phyloP scores from a whole-genome alignment of 2,888 invertebrate genomes.

The Tachina fera region DNA sequence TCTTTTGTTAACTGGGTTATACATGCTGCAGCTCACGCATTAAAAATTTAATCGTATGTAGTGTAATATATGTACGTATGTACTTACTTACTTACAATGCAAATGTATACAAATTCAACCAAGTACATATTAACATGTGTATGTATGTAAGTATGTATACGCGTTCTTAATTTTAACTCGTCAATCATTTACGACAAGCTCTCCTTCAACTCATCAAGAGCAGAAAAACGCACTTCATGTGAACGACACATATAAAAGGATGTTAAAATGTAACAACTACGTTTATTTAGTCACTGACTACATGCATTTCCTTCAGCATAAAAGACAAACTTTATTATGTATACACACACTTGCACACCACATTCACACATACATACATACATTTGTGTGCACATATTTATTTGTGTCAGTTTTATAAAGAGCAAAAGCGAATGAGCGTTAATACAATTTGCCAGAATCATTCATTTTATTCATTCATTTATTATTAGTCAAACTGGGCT shows the following conservation, averaged over 20 bases:
- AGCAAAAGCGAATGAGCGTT: constrained; percentile 38
- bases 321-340: constrained; percentile 30
- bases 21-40: constrained; percentile 14
- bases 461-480: constrained; percentile 58
- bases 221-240: constrained; percentile 24
- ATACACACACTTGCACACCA: not conserved
- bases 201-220: constrained; percentile 64
- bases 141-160: constrained; percentile 28
- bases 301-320: constrained; percentile 19
- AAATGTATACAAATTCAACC: not conserved
- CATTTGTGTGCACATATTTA: constrained; percentile 31
- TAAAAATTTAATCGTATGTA: constrained; percentile 13
- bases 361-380: not conserved
- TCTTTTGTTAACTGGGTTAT: not conserved
- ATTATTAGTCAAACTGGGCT: constrained; percentile 26
- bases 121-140: not conserved
- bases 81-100: not conserved
- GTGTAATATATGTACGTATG: not conserved
- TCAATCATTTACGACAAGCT: constrained; percentile 76
- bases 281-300: constrained; percentile 30
- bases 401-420: constrained; percentile 46
- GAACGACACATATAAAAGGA: constrained; percentile 30
- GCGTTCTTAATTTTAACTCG: constrained; percentile 80
- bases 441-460: constrained; percentile 64
- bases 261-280: constrained; percentile 57